Conservation (phyloP, 2,888 invertebrate genomes). For the Siphonodentalium dalli region DNA sequence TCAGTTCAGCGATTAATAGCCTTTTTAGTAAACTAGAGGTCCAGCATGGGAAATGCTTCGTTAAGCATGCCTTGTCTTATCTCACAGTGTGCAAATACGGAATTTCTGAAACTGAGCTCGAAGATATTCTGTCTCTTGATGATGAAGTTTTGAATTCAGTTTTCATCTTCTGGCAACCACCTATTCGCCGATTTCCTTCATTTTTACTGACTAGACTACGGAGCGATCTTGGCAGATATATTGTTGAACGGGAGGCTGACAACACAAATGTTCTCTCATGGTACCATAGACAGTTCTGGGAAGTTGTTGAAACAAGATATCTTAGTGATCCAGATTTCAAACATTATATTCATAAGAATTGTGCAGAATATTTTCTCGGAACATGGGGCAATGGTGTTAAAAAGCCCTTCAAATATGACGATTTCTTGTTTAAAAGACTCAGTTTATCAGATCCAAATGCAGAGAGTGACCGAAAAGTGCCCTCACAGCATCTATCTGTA, state of each 20-base stretch:
- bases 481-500: slow-evolving; percentile 54
- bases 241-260: slow-evolving; percentile 52
- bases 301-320: slow-evolving; percentile 45
- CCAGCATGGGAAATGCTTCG: slow-evolving; percentile 48
- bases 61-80: slow-evolving; percentile 47
- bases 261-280: slow-evolving; percentile 53
- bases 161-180: slow-evolving; percentile 53
- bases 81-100: slow-evolving; percentile 50
- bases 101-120: slow-evolving; percentile 53
- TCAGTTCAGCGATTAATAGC: slow-evolving; percentile 50
- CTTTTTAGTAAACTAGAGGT: slow-evolving; percentile 49
- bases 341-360: slow-evolving; percentile 44
- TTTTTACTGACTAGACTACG: slow-evolving; percentile 51
- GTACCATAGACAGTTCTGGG: slow-evolving; percentile 58
- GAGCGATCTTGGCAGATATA: slow-evolving; percentile 47
- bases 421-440: slow-evolving; percentile 34
- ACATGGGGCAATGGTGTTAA: slow-evolving; percentile 49
- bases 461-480: slow-evolving; percentile 52
- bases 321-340: slow-evolving; percentile 28
- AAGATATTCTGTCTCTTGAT: slow-evolving; percentile 57
- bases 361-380: slow-evolving; percentile 59
- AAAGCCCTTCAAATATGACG: slow-evolving; percentile 52
- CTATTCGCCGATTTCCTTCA: slow-evolving; percentile 54
- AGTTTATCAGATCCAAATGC: slow-evolving; percentile 33
- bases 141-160: slow-evolving; percentile 49